Percentiles rank a stretch among this genome's conserved stretches.
phyloP scores from a whole-genome alignment of 2,113 vertebrate species.

The Grammomys surdaster region DNA sequence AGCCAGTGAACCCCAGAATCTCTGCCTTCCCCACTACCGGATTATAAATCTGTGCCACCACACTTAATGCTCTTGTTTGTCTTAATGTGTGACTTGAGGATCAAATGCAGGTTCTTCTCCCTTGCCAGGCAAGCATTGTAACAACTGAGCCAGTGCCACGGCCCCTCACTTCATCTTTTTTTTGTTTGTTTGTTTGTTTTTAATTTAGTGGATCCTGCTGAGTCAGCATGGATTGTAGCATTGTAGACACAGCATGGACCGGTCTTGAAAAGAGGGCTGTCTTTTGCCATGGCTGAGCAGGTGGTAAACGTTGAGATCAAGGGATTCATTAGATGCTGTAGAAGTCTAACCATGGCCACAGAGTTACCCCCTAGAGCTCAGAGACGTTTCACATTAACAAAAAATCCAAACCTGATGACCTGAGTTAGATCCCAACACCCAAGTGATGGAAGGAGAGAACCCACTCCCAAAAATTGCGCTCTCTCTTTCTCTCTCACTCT shows the following conservation, averaged over 20 bases:
- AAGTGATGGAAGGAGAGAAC: background rate
- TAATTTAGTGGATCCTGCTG: background rate
- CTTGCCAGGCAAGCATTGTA: background rate
- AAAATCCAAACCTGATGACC: background rate
- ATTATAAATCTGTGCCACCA: background rate
- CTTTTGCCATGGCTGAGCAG: fast-evolving
- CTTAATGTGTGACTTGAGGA: background rate
- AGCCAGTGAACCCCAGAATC: background rate
- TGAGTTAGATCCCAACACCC: background rate
- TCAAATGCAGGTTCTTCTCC: background rate
- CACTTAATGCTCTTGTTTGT: background rate
- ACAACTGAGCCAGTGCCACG: background rate
- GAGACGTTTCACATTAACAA: background rate
- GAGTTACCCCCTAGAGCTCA: background rate
- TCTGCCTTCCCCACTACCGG: background rate
- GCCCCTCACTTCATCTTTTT: background rate
- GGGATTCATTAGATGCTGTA: background rate
- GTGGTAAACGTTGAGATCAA: background rate
- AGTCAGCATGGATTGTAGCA: no score
- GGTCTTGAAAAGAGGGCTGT: background rate
- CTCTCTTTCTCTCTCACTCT: no score
- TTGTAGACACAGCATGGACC: fast-evolving
- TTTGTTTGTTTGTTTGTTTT: background rate
- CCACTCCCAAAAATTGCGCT: background rate
- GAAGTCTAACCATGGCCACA: background rate